Percentiles rank a stretch among this genome's conserved stretches.
Conservation (phyloP, 1,140 invertebrate species). For the Zaprionus inermis region DNA sequence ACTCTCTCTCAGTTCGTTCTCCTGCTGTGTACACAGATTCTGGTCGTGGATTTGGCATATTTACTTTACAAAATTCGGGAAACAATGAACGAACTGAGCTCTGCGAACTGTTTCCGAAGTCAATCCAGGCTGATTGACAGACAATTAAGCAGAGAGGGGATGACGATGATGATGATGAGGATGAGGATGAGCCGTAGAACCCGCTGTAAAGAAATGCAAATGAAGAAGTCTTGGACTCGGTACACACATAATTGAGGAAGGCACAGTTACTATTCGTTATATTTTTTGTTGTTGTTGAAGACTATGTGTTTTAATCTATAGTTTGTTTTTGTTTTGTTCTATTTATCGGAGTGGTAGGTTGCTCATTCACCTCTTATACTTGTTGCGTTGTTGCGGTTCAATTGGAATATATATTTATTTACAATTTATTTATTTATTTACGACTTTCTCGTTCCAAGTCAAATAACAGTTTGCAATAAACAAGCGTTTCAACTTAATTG, state of each 20-base stretch:
- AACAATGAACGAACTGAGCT: slow-evolving; percentile 32
- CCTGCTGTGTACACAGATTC: slow-evolving; percentile 5
- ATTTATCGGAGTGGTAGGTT: slow-evolving; percentile 38
- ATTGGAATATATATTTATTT: slow-evolving; percentile 81
- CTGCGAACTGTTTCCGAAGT: slow-evolving; percentile 48
- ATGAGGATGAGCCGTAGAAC: background rate
- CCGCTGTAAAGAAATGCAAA: slow-evolving; percentile 15
- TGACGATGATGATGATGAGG: background rate
- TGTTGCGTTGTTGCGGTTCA: slow-evolving; percentile 50
- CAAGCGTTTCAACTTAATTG: slow-evolving; percentile 79
- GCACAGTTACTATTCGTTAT: slow-evolving; percentile 68
- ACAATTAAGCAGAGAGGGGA: slow-evolving; percentile 1
- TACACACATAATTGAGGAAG: slow-evolving; percentile 57
- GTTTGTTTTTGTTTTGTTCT: slow-evolving; percentile 54
- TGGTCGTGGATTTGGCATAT: slow-evolving; percentile 62
- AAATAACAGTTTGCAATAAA: slow-evolving; percentile 82
- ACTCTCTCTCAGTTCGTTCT: background rate
- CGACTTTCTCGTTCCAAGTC: slow-evolving; percentile 68
- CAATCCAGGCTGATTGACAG: slow-evolving; percentile 43
- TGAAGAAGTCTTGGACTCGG: slow-evolving; percentile 33
- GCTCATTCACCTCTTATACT: slow-evolving; percentile 47
- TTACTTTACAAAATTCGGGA: slow-evolving; percentile 56
- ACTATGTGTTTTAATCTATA: slow-evolving; percentile 60
- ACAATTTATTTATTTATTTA: slow-evolving; percentile 75
- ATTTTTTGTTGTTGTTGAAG: slow-evolving; percentile 53